Evolutionary conservation across 2,797 vertebrate species (phyloP).

Genomic region (Crax fasciolata): DNA sequence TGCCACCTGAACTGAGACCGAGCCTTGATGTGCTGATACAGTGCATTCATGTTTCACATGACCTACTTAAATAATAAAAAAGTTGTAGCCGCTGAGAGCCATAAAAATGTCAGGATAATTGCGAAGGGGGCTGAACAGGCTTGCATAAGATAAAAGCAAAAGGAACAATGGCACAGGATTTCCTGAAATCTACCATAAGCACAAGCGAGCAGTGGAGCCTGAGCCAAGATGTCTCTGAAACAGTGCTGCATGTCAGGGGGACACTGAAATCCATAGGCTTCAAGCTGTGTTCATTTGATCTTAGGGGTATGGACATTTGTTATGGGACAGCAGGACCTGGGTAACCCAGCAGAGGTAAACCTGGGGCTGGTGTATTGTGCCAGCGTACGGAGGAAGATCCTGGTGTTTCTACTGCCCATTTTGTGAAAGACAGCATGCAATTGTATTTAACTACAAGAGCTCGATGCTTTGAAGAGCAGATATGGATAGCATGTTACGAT

Average conservation of each 20-base stretch:
- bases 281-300: background rate
- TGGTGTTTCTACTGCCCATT: background rate
- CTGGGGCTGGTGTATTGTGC: background rate
- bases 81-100: conserved; percentile 23
- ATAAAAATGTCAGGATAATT: conserved; percentile 32
- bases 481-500: background rate
- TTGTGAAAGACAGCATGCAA: background rate
- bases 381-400: background rate
- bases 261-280: background rate
- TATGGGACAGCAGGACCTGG: background rate
- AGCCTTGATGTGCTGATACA: background rate
- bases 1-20: background rate
- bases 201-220: conserved; percentile 26
- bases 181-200: conserved; percentile 49
- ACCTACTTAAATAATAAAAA: background rate
- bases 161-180: background rate
- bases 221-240: background rate
- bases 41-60: background rate
- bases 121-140: conserved; percentile 30
- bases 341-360: background rate
- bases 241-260: background rate
- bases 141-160: conserved; percentile 62
- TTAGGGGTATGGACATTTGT: background rate
- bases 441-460: conserved; percentile 17
- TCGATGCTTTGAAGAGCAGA: conserved; percentile 33